Base-by-base conservation (phyloP, 1,140 invertebrate species). In the Melipona quadrifasciata region DNA sequence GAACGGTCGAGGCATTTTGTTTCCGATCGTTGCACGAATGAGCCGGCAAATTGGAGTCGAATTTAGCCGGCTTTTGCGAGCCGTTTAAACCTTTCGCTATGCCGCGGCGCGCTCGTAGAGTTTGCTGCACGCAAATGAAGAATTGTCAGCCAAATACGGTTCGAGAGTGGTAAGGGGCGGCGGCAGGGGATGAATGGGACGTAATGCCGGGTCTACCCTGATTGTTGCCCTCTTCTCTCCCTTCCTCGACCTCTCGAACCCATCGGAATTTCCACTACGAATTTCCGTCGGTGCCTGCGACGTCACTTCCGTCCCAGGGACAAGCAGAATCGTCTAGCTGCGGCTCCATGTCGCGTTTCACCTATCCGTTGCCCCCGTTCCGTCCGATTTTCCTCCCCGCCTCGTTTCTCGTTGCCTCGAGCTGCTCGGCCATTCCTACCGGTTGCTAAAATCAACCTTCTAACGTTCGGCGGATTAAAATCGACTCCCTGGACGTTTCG, bases 71-170 rank as follows among this genome's bases (percentile, higher is more conserved):
- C 71, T 85, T 90, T 91, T 87, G 82, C 87, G 90, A 68, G 82
- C 78, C 70, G 88, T 91, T 93, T 87, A 86, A 88, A 92, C 87
- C 91, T 86, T 89, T 93, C 90, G 85, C 90, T 91, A 90, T 90
- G 83, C 86, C 82, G 85, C 79, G 74, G 84, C 87, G 81, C 87
- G 86, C 88, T 80, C 86, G 86, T 90, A 80, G 88, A 93, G 91
- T 94, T 94, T 93, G 92, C 90, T 90, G 92, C 91, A 94, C 92
- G 93, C 93, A 94, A 94, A 95, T 94, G 94, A 95, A 94, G 94
- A 95, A 95, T 95, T 94, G 94, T 94, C 92, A 93, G 93, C 91
- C 91, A 92, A 94, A 93, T 92, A 91, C 89, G 90, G 83, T 84
- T 90, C 81, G 84, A 85, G 90, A 87, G 91, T 82, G 91, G 87